A percentile compares a stretch with the other conserved stretches of the same genome.
Conservation (phyloP, 1,140 invertebrate genomes). For the Onthophagus taurus region DNA sequence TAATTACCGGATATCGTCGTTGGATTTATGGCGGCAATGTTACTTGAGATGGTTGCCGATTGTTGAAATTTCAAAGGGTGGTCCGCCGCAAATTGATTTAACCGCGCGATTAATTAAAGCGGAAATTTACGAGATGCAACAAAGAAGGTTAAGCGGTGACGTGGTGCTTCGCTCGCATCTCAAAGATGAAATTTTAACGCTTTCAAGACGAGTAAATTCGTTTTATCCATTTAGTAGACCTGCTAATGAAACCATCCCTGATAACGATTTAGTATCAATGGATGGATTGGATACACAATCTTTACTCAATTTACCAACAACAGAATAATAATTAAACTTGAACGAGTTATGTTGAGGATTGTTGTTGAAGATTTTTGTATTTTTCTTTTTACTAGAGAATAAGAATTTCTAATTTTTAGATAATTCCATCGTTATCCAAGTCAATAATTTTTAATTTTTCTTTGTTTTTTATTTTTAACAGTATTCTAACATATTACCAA, state of each 20-base stretch:
- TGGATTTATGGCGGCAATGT: slow-evolving; percentile 81
- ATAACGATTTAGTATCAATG: slow-evolving; percentile 28
- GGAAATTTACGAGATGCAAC: slow-evolving; percentile 45
- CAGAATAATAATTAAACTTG: too few relatives aligned
- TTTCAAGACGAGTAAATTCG: slow-evolving; percentile 37
- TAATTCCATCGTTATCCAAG: too few relatives aligned
- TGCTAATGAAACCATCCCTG: slow-evolving; percentile 13
- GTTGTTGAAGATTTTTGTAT: too few relatives aligned
- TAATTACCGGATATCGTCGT: slow-evolving; percentile 42
- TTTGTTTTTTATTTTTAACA: too few relatives aligned
- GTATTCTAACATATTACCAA: too few relatives aligned
- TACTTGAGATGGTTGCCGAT: slow-evolving; percentile 81
- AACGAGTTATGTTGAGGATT: slow-evolving; percentile 5
- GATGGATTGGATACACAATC: slow-evolving; percentile 36
- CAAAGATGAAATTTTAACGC: slow-evolving; percentile 30
- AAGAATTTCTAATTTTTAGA: too few relatives aligned
- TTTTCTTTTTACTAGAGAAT: too few relatives aligned
- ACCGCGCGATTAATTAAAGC: slow-evolving; percentile 45
- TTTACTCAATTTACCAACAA: slow-evolving; percentile 36
- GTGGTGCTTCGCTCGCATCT: slow-evolving; percentile 24
- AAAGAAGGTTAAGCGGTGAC: slow-evolving; percentile 30
- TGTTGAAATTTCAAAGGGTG: slow-evolving; percentile 70
- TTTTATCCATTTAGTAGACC: slow-evolving; percentile 42
- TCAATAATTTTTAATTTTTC: too few relatives aligned
- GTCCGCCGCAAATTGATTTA: slow-evolving; percentile 56